Evolutionary conservation across 2,113 vertebrate species (phyloP), one percentile per base, ranked within the genome.

Genomic region (Pycnonotus jocosus): DNA sequence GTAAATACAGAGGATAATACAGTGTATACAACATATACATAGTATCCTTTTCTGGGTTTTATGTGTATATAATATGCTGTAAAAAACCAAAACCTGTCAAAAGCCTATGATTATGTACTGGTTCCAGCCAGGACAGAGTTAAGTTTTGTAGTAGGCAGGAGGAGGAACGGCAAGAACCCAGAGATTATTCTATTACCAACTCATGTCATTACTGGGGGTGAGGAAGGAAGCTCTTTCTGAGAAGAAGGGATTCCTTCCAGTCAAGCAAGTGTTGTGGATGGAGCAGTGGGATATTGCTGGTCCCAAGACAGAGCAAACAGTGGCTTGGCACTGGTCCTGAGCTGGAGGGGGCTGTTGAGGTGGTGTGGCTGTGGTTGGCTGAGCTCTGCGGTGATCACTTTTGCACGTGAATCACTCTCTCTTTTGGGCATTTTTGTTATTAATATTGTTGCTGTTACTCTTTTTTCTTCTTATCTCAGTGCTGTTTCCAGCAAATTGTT

Each of bases 261-360:
- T 37, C 5, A 12, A 37, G 27, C 22, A 23, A 28, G 12, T 4
- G 7, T 33, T 31, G 37, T 3, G 2, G 66, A 37, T 9, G 14
- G 42, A 37, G 22, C 37, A 65, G 15, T 9, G 22, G 37, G 50
- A 12, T 19, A 64, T 10, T 21, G 10, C 14, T 57, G 35, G 18
- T 65, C 50, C n/a, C 22, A 50, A 10, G 33, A 8, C 5, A 31
- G 25, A 57, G 17, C 6, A n/a, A 37, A 14, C 1, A 31, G 15
- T 10, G 4, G 15, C 6, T 15, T 33, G 19, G 19, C 27, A 3
- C 12, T 23, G 25, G 27, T 27, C 42, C 51, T 22, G 31, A 57
- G 31, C 17, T 23, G 22, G 17, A 9, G 5, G 30, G n/a, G 40
- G 7, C 5, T 35, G 35, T 31, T 1, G 1, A 22, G 10, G 1